Percentiles rank a stretch among this genome's conserved stretches.
These are phyloP conservation scores for Synanthedon myopaeformis DNA, from an alignment of 2,888 invertebrate species.

Conservation along the genomic window DNA sequence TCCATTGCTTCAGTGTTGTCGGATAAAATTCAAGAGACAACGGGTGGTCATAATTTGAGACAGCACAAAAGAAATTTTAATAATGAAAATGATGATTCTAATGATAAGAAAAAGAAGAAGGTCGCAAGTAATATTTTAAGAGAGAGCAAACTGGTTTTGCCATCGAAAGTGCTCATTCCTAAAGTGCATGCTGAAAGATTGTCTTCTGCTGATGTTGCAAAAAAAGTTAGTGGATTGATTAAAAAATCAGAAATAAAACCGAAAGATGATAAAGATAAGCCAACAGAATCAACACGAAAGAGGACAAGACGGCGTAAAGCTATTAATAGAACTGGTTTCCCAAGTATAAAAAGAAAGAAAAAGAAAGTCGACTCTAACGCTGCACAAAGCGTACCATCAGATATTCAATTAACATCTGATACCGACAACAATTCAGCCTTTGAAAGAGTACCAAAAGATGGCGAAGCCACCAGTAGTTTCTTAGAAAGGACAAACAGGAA, in stretches of 20 bases:
- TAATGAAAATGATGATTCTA: constrained; percentile 43
- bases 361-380: constrained; percentile 66
- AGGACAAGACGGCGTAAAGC: constrained; percentile 78
- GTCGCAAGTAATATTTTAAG: constrained; percentile 46
- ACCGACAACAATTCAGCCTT: constrained; percentile 65
- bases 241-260: constrained; percentile 31
- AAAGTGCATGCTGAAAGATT: constrained; percentile 55
- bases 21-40: constrained; percentile 60
- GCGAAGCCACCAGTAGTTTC: constrained; percentile 76
- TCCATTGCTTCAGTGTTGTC: constrained; percentile 61
- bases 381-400: constrained; percentile 30
- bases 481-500: constrained; percentile 70
- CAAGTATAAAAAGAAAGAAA: constrained; percentile 85
- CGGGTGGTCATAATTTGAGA: constrained; percentile 55
- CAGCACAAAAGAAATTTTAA: constrained; percentile 54
- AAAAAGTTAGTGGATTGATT: constrained; percentile 28
- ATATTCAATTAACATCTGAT: constrained; percentile 47
- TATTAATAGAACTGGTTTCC: constrained; percentile 89
- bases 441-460: constrained; percentile 77
- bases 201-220: constrained; percentile 30
- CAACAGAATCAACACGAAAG: constrained; percentile 42
- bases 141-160: constrained; percentile 59
- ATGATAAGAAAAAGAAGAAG: constrained; percentile 59
- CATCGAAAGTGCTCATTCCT: constrained; percentile 45
- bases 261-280: constrained; percentile 28